These are phyloP conservation scores for Charadrius vociferus DNA, from an alignment of 2,113 vertebrate genomes.

Conservation along the genomic window DNA sequence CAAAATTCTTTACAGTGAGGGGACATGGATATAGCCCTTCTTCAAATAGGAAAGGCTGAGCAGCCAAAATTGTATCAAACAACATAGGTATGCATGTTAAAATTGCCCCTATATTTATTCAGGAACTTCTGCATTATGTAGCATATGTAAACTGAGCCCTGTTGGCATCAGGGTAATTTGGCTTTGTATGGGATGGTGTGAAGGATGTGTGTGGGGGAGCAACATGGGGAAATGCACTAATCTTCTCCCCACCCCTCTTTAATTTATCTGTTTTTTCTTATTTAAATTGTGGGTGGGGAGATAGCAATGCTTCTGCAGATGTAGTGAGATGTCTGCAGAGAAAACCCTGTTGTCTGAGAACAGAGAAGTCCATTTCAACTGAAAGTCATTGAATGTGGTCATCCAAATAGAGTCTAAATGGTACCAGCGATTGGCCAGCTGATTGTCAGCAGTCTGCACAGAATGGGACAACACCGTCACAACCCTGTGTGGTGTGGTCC, in stretches of 20 bases:
- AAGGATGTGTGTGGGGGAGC: neutral
- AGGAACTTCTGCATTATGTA: neutral
- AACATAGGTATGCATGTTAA: fast-evolving
- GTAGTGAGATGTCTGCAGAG: neutral
- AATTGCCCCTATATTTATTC: neutral
- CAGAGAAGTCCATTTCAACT: neutral
- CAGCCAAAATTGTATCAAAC: neutral
- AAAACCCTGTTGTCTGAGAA: neutral
- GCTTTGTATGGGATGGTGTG: neutral
- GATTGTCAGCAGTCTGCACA: neutral
- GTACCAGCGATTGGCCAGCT: neutral
- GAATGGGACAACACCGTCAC: no score
- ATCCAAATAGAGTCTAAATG: neutral
- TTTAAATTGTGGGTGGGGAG: neutral
- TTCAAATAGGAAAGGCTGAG: neutral
- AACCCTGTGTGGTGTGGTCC: neutral
- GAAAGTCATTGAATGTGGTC: neutral
- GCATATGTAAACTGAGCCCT: neutral
- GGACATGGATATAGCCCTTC: neutral
- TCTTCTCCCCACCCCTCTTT: neutral
- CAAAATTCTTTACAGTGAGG: neutral
- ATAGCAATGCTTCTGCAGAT: neutral
- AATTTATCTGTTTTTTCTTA: neutral
- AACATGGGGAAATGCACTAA: neutral
- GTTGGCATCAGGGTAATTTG: neutral